Conservation (phyloP, 2,113 vertebrate species). For the Melospiza georgiana region DNA sequence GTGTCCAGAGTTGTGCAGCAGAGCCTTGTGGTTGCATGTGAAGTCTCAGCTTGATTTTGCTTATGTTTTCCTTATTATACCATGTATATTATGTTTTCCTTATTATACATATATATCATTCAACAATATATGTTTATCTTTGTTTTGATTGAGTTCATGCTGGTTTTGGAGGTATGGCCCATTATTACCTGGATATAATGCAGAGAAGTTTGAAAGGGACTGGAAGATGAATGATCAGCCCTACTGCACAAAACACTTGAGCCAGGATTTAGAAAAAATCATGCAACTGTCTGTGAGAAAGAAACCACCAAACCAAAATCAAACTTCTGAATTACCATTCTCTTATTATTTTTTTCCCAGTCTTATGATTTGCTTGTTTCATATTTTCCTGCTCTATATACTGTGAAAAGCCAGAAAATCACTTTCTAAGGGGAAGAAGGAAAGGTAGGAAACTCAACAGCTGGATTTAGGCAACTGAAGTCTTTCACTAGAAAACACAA, state of each 20-base stretch:
- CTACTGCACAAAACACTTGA: not conserved
- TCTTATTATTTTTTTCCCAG: not conserved
- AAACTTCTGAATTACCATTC: not conserved
- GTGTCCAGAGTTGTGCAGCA: not conserved
- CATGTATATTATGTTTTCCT: not conserved
- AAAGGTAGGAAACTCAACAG: not conserved
- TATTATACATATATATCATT: not conserved
- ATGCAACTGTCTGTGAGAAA: not conserved
- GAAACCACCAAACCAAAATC: not conserved
- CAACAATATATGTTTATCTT: not conserved
- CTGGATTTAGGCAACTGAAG: not conserved
- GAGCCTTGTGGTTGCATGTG: not conserved
- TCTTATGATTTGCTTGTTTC: not conserved
- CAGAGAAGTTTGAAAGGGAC: not conserved
- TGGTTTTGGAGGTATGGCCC: not conserved
- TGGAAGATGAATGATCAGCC: not conserved
- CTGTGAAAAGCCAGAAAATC: not conserved
- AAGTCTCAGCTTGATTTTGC: not conserved
- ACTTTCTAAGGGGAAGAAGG: not conserved
- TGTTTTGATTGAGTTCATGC: not conserved
- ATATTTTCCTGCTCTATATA: not conserved
- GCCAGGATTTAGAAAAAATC: not conserved
- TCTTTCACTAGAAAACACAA: not conserved
- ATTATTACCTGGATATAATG: not conserved
- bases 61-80: not conserved